Conservation (phyloP, 2,888 invertebrate species). For the Adela reaumurella region DNA sequence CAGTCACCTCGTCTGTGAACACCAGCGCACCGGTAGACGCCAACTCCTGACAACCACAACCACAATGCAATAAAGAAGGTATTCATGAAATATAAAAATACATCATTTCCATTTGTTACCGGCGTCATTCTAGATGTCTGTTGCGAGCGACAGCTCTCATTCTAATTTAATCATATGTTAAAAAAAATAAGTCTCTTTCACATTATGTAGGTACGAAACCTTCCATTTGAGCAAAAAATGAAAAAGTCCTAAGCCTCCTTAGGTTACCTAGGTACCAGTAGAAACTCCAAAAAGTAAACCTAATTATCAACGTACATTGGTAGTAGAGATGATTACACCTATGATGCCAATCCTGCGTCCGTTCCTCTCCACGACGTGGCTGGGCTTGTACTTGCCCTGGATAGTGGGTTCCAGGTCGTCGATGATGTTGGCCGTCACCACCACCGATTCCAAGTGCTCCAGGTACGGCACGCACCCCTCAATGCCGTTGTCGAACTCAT, state of each 20-base stretch:
- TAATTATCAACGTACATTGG: constrained; percentile 38
- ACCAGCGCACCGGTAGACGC: constrained; percentile 62
- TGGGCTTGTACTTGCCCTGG: constrained; percentile 63
- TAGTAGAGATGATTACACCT: constrained; percentile 59
- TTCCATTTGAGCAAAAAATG: too few species aligned
- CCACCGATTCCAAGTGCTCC: constrained; percentile 56
- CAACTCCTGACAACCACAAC: constrained; percentile 49
- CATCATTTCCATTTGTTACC: too few species aligned
- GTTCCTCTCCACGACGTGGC: constrained; percentile 59
- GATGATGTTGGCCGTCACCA: constrained; percentile 76
- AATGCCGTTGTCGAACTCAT: constrained; percentile 80
- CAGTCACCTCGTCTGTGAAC: constrained; percentile 65
- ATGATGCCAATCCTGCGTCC: constrained; percentile 74
- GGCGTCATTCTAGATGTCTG: too few species aligned
- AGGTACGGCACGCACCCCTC: constrained; percentile 71
- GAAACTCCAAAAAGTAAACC: too few species aligned
- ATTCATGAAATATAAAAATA: too few species aligned
- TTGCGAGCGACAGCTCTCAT: too few species aligned
- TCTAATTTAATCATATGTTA: too few species aligned
- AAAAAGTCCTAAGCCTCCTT: too few species aligned
- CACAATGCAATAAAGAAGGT: too few species aligned
- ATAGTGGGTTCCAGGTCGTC: constrained; percentile 64
- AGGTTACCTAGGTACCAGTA: too few species aligned
- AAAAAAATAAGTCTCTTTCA: too few species aligned
- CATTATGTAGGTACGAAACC: too few species aligned